phyloP scores from a whole-genome alignment of 1,140 invertebrate species.

The Helicoverpa armigera region DNA sequence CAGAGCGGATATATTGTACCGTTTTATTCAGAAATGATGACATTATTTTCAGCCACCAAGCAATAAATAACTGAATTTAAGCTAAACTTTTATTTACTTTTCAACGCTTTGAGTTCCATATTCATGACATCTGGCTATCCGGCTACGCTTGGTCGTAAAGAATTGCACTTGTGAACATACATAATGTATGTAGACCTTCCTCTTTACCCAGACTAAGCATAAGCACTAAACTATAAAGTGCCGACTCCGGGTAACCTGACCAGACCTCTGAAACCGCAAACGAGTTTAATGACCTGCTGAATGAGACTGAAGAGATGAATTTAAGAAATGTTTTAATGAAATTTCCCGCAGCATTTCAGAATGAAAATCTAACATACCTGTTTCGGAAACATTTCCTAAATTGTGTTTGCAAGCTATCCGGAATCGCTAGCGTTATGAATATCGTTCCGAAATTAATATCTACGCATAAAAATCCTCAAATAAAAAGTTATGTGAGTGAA shows the following conservation, averaged over 20 bases:
- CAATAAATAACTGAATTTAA: neutral
- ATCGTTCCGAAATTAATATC: conserved; percentile 51
- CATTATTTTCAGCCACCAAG: neutral
- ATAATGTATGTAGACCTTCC: conserved; percentile 20
- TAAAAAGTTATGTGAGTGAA: conserved; percentile 53
- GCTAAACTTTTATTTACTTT: conserved; percentile 1
- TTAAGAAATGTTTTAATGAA: too few species aligned
- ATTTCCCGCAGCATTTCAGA: too few species aligned
- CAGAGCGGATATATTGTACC: neutral
- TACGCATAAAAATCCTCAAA: conserved; percentile 24
- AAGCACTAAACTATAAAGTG: conserved; percentile 9
- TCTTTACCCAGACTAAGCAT: neutral
- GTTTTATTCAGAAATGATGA: neutral
- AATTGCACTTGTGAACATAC: conserved; percentile 17
- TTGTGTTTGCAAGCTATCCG: neutral
- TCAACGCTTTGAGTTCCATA: conserved; percentile 13
- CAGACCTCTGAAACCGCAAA: neutral
- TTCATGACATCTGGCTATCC: conserved; percentile 7
- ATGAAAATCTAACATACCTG: too few species aligned
- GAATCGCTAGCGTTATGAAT: neutral
- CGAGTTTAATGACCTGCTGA: neutral
- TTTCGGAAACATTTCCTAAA: too few species aligned
- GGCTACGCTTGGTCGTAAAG: conserved; percentile 21
- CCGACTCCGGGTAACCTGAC: neutral
- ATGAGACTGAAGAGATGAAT: neutral